Conservation (phyloP, 2,113 vertebrate species). For the Hiodon alosoides region DNA sequence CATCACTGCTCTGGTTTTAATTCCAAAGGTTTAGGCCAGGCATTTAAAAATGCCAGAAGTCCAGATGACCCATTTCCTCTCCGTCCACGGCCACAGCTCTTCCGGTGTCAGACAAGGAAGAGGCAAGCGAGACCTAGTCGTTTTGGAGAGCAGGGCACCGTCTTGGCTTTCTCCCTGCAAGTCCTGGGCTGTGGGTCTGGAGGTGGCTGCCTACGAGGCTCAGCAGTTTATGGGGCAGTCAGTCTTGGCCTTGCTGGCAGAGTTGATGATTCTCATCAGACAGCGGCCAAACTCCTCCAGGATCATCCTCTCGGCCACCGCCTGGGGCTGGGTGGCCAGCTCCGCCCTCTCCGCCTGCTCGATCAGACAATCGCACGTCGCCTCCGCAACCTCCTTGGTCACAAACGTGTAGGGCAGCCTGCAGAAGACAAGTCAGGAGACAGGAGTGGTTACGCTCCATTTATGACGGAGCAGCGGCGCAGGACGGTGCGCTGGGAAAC, state of each 20-base stretch:
- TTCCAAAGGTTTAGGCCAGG: not conserved
- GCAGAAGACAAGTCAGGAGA: constrained; percentile 33
- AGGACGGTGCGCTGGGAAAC: too few relatives aligned
- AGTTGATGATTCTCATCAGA: constrained; percentile 92
- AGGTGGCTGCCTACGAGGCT: constrained; percentile 27
- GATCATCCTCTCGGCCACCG: constrained; percentile 81
- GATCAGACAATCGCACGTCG: constrained; percentile 89
- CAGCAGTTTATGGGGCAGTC: constrained; percentile 90
- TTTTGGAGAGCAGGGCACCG: not conserved
- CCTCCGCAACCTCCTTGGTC: constrained; percentile 92
- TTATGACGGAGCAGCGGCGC: too few relatives aligned
- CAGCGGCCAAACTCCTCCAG: constrained; percentile 98
- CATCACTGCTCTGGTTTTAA: not conserved
- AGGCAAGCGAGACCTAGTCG: not conserved
- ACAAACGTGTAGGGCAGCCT: constrained; percentile 94
- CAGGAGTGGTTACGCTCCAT: not conserved
- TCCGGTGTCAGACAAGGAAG: not conserved
- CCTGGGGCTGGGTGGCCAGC: constrained; percentile 76
- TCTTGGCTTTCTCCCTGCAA: not conserved
- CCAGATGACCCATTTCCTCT: not conserved
- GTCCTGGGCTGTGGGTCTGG: not conserved
- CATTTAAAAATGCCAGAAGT: not conserved
- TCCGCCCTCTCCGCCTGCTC: constrained; percentile 87
- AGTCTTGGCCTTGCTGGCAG: constrained; percentile 88
- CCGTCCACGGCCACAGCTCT: not conserved